phyloP scores from a whole-genome alignment of 2,888 invertebrate genomes.

The Phoronis australis region DNA sequence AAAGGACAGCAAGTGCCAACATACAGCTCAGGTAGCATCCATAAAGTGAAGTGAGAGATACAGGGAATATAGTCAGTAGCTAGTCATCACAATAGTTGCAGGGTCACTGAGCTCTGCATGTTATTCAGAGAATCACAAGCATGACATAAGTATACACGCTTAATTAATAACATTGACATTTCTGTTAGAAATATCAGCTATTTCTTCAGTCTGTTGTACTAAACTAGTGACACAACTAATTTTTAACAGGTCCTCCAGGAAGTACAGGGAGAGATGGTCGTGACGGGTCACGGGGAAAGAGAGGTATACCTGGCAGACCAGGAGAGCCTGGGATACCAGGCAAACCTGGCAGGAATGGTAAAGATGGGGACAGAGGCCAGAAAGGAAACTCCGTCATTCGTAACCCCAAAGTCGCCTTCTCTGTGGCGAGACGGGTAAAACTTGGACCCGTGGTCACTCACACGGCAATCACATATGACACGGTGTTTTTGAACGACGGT shows the following conservation, averaged over 20 bases:
- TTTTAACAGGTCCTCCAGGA: constrained; percentile 21
- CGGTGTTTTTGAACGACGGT: constrained; percentile 40
- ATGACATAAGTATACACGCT: too few relatives aligned
- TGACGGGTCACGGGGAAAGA: constrained; percentile 27
- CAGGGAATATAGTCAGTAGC: too few relatives aligned
- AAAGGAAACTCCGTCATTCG: constrained; percentile 4
- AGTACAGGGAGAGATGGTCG: constrained; percentile 23
- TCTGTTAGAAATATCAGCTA: neutral
- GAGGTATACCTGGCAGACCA: constrained; percentile 24
- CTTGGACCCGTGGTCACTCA: constrained; percentile 47
- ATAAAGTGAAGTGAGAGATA: too few relatives aligned
- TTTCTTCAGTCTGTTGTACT: neutral
- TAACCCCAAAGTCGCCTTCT: constrained; percentile 38
- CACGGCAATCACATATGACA: constrained; percentile 43
- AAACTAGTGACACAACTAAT: neutral
- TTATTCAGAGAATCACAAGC: too few relatives aligned
- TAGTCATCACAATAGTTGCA: too few relatives aligned
- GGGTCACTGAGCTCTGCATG: too few relatives aligned
- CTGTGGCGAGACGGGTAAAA: constrained; percentile 37
- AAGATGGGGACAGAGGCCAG: constrained; percentile 29
- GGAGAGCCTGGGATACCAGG: constrained; percentile 32
- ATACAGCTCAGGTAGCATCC: too few relatives aligned
- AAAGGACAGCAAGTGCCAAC: too few relatives aligned
- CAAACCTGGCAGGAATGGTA: constrained; percentile 34
- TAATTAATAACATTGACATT: too few relatives aligned